phyloP scores from a whole-genome alignment of 2,888 invertebrate genomes.

The Germaria angustata region DNA sequence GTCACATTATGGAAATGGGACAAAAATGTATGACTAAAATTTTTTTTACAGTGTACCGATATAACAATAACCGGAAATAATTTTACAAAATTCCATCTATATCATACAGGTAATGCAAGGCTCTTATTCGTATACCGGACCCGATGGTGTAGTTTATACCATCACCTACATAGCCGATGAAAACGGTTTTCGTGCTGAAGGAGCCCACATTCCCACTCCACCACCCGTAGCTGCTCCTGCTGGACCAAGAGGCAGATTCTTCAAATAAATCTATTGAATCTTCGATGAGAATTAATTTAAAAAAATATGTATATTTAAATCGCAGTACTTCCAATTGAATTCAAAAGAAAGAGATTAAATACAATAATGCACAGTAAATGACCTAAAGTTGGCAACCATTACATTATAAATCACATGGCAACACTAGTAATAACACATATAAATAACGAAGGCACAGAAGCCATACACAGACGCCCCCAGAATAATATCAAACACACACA shows the following conservation, averaged over 20 bases:
- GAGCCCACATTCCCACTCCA: slow-evolving; percentile 81
- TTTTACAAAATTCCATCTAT: no score
- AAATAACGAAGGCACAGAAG: slow-evolving; percentile 11
- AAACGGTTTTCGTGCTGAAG: slow-evolving; percentile 81
- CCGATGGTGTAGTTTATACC: slow-evolving; percentile 82
- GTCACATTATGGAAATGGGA: no score
- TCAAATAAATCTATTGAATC: slow-evolving; percentile 70
- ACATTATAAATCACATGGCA: slow-evolving; percentile 37
- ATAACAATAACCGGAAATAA: no score
- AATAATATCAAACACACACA: no score
- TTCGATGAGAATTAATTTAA: background rate
- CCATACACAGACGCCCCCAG: slow-evolving; percentile 4
- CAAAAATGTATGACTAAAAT: no score
- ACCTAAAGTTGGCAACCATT: slow-evolving; percentile 43
- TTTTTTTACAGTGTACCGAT: no score
- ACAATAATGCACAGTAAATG: background rate
- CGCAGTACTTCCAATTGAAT: background rate
- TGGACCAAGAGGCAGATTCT: slow-evolving; percentile 73
- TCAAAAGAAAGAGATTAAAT: slow-evolving; percentile 6
- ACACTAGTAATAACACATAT: slow-evolving; percentile 44
- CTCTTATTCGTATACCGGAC: slow-evolving; percentile 82
- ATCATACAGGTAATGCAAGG: slow-evolving; percentile 81
- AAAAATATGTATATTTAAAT: background rate
- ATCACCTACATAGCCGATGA: slow-evolving; percentile 81
- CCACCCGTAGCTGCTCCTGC: slow-evolving; percentile 76